A percentile compares a stretch with the other conserved stretches of the same genome.
phyloP scores from a whole-genome alignment of 2,888 invertebrate genomes.

The Philaethria dido region DNA sequence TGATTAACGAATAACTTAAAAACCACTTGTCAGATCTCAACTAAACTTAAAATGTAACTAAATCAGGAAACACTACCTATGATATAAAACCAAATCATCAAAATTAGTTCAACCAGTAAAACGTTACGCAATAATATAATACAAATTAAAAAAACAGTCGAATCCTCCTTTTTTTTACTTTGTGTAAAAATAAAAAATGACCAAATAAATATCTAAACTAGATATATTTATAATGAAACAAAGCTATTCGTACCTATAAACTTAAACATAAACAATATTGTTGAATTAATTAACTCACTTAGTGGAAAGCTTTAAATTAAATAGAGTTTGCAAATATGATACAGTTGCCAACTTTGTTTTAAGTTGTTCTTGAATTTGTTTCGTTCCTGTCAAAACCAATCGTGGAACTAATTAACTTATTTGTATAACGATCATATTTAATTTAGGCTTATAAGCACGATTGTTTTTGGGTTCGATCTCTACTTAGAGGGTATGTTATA shows the following conservation, averaged over 20 bases:
- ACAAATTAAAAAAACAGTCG: too few species aligned
- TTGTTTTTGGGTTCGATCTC: too few species aligned
- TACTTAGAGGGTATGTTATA: too few species aligned
- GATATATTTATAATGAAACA: conserved; percentile 1
- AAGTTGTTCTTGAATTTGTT: conserved; percentile 21
- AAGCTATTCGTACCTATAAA: conserved; percentile 2
- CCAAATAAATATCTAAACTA: not conserved
- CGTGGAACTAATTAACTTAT: conserved; percentile 28
- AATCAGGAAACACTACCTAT: too few species aligned
- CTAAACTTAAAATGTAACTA: too few species aligned
- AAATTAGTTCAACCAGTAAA: too few species aligned
- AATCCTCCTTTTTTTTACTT: too few species aligned
- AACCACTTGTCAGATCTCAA: too few species aligned
- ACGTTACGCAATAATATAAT: too few species aligned
- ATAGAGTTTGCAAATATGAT: conserved; percentile 7
- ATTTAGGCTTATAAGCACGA: too few species aligned
- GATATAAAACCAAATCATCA: too few species aligned
- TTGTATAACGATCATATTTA: not conserved
- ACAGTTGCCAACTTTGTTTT: conserved; percentile 1
- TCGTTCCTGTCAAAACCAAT: conserved; percentile 29
- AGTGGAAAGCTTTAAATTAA: conserved; percentile 9
- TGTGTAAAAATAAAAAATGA: not conserved
- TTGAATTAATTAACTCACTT: conserved; percentile 5
- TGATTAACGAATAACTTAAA: too few species aligned
- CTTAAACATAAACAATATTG: not conserved